These are phyloP conservation scores for Drosophila bocqueti DNA, from an alignment of 1,140 invertebrate genomes.

Conservation along the genomic window DNA sequence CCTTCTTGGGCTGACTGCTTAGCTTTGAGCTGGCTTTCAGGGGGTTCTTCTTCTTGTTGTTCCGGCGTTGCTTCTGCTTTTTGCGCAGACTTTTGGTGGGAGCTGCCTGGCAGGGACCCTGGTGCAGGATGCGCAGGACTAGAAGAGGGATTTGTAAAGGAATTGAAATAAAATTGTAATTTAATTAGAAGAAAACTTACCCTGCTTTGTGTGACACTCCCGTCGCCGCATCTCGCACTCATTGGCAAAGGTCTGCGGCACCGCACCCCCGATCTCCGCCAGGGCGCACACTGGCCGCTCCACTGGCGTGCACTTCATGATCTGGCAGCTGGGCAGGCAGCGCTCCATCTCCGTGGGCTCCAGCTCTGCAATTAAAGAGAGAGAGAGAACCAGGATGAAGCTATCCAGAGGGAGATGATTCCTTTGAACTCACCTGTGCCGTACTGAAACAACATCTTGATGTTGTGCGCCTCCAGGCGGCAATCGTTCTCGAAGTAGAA, in stretches of 20 bases:
- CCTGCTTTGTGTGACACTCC: slow-evolving; percentile 53
- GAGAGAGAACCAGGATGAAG: not conserved
- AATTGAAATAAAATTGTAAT: not conserved
- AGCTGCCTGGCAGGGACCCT: slow-evolving; percentile 31
- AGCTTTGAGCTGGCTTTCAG: not conserved
- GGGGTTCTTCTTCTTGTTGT: not conserved
- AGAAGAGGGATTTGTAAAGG: not conserved
- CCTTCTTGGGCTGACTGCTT: not conserved
- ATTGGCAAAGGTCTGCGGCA: slow-evolving; percentile 48
- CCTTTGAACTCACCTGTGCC: slow-evolving; percentile 42
- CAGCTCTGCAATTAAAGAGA: slow-evolving; percentile 24
- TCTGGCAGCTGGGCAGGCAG: slow-evolving; percentile 49
- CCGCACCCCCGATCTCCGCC: slow-evolving; percentile 3
- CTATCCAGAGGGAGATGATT: no score
- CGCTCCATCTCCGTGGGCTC: slow-evolving; percentile 62
- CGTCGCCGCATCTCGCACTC: slow-evolving; percentile 53
- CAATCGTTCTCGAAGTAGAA: slow-evolving; percentile 67
- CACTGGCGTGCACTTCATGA: slow-evolving; percentile 38
- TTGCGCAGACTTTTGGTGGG: not conserved
- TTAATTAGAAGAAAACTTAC: slow-evolving; percentile 15
- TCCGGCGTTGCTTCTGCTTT: not conserved
- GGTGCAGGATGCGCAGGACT: slow-evolving; percentile 46
- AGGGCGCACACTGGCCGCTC: slow-evolving; percentile 55
- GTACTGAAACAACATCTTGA: slow-evolving; percentile 63
- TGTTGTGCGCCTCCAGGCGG: slow-evolving; percentile 63